Percentiles rank a stretch among this genome's conserved stretches.
Evolutionary conservation across 2,797 vertebrate species (phyloP).

Genomic region (Anguilla obscura): DNA sequence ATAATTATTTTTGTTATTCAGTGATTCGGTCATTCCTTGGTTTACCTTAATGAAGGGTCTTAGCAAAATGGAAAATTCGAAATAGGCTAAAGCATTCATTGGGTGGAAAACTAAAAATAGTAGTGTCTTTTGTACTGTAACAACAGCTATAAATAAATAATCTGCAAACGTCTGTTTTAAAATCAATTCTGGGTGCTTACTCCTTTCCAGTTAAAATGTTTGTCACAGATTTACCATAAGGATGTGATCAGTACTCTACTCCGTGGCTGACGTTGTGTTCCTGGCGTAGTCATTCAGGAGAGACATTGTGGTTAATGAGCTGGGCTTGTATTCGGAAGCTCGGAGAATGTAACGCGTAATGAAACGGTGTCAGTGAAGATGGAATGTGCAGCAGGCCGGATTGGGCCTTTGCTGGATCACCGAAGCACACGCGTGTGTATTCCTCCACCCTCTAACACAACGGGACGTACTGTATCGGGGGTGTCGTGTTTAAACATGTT

Average conservation of each 20-base stretch:
- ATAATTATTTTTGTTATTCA: background rate
- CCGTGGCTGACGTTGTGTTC: background rate
- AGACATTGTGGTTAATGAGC: background rate
- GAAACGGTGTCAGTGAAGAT: background rate
- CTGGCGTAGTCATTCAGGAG: background rate
- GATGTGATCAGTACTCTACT: background rate
- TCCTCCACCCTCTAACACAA: background rate
- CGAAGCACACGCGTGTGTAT: background rate
- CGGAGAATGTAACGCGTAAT: background rate
- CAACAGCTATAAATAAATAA: background rate
- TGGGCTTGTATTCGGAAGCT: background rate
- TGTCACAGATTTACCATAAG: background rate
- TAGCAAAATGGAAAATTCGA: background rate
- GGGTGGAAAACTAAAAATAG: background rate
- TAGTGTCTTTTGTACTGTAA: background rate
- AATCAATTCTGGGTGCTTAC: background rate
- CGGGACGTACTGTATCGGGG: background rate
- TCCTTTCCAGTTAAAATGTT: background rate
- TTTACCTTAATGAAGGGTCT: background rate
- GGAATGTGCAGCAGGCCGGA: background rate
- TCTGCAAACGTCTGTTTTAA: background rate
- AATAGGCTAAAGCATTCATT: background rate
- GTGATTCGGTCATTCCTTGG: background rate
- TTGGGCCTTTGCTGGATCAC: background rate
- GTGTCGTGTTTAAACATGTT: slow-evolving; percentile 8